These are phyloP conservation scores for Nephila pilipes DNA, from an alignment of 1,140 invertebrate genomes.

Conservation along the genomic window DNA sequence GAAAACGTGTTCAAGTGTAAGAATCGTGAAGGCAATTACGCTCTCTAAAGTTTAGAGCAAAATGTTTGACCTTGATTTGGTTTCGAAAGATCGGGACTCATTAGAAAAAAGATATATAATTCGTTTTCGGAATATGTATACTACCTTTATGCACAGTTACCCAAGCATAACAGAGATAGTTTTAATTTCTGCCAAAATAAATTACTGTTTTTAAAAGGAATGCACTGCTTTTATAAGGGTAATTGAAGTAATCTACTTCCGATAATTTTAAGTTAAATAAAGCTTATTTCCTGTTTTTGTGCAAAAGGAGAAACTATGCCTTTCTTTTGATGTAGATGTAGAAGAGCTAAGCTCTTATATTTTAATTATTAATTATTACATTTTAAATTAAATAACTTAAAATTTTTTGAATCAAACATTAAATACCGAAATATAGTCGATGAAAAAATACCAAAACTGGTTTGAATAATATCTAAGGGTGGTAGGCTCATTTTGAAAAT, in stretches of 20 bases:
- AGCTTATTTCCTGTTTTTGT: conserved; percentile 5
- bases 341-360: background rate
- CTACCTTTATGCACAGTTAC: conserved; percentile 10
- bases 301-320: background rate
- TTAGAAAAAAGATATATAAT: conserved; percentile 25
- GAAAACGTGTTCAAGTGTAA: background rate
- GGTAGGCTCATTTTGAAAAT: background rate
- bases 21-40: background rate
- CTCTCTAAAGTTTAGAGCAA: background rate
- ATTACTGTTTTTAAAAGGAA: conserved; percentile 2
- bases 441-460: no score
- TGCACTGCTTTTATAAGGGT: background rate
- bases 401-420: background rate
- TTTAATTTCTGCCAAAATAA: conserved; percentile 10
- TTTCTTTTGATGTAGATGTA: background rate
- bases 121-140: conserved; percentile 14
- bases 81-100: background rate
- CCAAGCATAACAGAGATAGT: background rate
- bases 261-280: background rate
- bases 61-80: conserved; percentile 15
- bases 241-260: background rate
- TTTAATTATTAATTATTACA: background rate
- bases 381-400: background rate
- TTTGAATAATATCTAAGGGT: no score
- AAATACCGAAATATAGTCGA: no score